phyloP scores from a whole-genome alignment of 2,113 vertebrate species.

The Ellobius talpinus region DNA sequence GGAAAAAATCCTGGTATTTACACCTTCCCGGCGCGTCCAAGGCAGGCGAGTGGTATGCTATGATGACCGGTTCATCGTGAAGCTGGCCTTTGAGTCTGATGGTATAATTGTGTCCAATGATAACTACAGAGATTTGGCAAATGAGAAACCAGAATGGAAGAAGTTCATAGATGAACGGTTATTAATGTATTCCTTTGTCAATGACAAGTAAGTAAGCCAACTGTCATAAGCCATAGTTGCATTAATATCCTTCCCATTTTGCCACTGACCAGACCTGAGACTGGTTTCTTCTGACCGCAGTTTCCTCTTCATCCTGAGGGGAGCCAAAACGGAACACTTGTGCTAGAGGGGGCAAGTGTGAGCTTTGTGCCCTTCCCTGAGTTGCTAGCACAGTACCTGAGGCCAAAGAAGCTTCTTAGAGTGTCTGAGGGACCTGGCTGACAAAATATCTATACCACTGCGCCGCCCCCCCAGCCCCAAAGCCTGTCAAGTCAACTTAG shows the following conservation, averaged over 20 bases:
- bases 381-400: background rate
- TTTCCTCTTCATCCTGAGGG: background rate
- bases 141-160: conserved; percentile 99
- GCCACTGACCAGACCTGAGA: background rate
- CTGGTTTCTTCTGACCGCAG: background rate
- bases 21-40: conserved; percentile 95
- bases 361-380: background rate
- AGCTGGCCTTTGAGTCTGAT: conserved; percentile 96
- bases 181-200: conserved; percentile 99
- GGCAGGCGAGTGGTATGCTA: conserved; percentile 98
- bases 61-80: conserved; percentile 97
- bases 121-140: conserved; percentile 97
- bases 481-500: background rate
- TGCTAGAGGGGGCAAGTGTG: too few relatives aligned
- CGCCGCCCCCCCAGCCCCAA: accelerated
- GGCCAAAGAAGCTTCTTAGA: background rate
- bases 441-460: background rate
- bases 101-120: conserved; percentile 99
- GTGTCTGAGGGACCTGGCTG: background rate
- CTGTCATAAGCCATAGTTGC: background rate
- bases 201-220: conserved; percentile 94
- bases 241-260: background rate
- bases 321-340: background rate
- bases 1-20: conserved; percentile 98
- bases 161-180: conserved; percentile 98